These are phyloP conservation scores for Cacatua alba DNA, from an alignment of 2,113 vertebrate species.

Conservation along the genomic window DNA sequence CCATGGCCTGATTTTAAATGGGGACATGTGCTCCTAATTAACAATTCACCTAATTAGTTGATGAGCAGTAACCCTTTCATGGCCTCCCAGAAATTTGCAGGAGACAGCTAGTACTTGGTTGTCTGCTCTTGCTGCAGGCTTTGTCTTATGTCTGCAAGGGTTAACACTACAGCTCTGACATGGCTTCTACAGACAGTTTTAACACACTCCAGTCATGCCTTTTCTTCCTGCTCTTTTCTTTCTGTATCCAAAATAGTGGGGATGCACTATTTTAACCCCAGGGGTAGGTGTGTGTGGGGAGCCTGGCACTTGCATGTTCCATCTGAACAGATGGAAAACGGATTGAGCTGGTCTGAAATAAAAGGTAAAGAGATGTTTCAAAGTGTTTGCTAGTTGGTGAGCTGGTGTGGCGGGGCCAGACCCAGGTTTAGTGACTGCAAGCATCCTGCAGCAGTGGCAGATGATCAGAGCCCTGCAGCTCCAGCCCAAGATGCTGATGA, in stretches of 20 bases:
- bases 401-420: neutral
- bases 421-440: neutral
- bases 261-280: too few relatives aligned
- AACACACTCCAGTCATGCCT: accelerated
- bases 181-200: too few relatives aligned
- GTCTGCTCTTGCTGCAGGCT: neutral
- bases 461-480: neutral
- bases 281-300: neutral
- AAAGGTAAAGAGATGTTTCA: accelerated
- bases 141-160: neutral
- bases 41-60: neutral
- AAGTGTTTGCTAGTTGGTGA: accelerated
- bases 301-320: accelerated
- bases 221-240: neutral
- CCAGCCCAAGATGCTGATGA: neutral
- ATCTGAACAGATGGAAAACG: accelerated
- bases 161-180: neutral
- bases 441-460: neutral
- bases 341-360: accelerated
- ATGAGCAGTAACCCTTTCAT: neutral
- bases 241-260: neutral
- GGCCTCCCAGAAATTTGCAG: neutral
- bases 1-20: neutral
- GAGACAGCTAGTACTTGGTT: neutral
- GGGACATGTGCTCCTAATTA: neutral